phyloP scores from a whole-genome alignment of 2,797 vertebrate species.

The Crax fasciolata region DNA sequence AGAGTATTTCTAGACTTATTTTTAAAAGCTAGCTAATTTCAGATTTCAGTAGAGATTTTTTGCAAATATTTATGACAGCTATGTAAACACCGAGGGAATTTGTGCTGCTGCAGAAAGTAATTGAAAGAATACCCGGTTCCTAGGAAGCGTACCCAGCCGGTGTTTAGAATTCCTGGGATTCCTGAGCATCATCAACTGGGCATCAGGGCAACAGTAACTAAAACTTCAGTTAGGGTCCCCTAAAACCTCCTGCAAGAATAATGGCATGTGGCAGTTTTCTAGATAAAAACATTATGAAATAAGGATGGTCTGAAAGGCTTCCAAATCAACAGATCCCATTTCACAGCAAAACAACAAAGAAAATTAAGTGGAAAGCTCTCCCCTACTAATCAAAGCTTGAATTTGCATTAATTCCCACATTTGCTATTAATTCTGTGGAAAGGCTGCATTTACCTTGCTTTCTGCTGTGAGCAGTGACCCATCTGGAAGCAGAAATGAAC shows the following conservation, averaged over 20 bases:
- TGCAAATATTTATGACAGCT: not conserved
- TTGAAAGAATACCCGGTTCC: not conserved
- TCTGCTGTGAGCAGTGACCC: not conserved
- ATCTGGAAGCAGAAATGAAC: not conserved
- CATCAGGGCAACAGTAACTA: constrained; percentile 25
- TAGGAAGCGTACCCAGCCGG: not conserved
- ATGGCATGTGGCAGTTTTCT: not conserved
- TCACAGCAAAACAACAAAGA: not conserved
- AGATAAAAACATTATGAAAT: not conserved
- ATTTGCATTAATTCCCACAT: not conserved
- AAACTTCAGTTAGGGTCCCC: not conserved
- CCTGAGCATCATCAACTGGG: not conserved
- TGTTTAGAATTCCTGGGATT: constrained; percentile 27
- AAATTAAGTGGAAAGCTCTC: not conserved
- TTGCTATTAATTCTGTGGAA: not conserved
- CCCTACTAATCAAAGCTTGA: not conserved
- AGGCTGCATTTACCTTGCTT: not conserved
- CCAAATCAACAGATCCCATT: not conserved
- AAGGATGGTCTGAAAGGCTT: not conserved
- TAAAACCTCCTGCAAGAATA: not conserved
- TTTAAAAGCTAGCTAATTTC: constrained; percentile 7
- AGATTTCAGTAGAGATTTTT: constrained; percentile 4
- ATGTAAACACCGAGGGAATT: not conserved
- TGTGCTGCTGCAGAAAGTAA: not conserved
- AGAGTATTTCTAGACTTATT: not conserved